Evolutionary conservation across 2,888 invertebrate genomes (phyloP), one percentile per base, ranked within the genome.

Genomic region (Drosophila borborema): DNA sequence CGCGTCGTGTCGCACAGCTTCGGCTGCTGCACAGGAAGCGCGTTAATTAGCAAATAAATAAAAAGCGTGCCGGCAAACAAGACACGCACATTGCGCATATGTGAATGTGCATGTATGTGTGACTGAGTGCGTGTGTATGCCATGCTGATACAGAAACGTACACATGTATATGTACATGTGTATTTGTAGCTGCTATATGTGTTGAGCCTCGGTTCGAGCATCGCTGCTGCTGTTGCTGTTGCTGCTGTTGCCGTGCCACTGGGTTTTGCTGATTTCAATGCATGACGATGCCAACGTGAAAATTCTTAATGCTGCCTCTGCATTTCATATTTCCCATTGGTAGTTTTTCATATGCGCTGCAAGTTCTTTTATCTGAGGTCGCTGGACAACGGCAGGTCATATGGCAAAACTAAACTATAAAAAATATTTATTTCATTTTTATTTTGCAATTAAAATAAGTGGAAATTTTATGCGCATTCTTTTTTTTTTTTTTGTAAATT

Each of bases 21-120:
- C 40, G 61, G 49, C 64, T 53, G 64, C 63, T 56, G 64, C 74
- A 71, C 73, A 83, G 85, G 74, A 86, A 81, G 66, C 79, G 81
- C 84, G 86, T 83, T 85, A 89, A 85, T 85, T 85, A 89, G 85
- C 84, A 86, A 83, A 89, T 89, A 85, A 81, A 86, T 83, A 88
- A 82, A 85, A 84, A 76, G 65, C 75, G 72, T 77, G 72, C 72
- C 88, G 43, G 70, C 64, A 72, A 80, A 62, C 66, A 66, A 67
- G 74, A 72, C 73, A 83, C 86, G 80, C 85, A 72, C 78, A 59
- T 53, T 41, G 45, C 51, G 51, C 70, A 64, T 41, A 64, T 76
- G 61, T 64, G 53, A 58, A 18, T 55, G 53, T 59, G 10, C 59
- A 9, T 59, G 9, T 45, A 2, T 41, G 7, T 12, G 2, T 45